These are phyloP conservation scores for Plagodis pulveraria DNA, from an alignment of 2,888 invertebrate species.

Conservation along the genomic window DNA sequence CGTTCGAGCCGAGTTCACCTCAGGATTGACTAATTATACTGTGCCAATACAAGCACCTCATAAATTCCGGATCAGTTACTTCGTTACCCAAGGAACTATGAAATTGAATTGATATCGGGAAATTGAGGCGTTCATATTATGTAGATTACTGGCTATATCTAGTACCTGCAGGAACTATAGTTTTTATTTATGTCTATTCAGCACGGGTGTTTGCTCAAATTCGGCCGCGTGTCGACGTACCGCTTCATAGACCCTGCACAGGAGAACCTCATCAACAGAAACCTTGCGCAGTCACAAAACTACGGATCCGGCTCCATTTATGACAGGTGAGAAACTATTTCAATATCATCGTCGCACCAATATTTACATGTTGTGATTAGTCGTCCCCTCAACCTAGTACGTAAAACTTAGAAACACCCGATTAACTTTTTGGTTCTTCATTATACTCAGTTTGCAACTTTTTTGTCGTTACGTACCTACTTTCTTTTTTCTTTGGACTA, in stretches of 20 bases:
- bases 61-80: constrained; percentile 12
- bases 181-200: constrained; percentile 54
- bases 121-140: constrained; percentile 14
- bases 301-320: constrained; percentile 91
- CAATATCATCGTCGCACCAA: constrained; percentile 11
- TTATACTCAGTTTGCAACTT: constrained; percentile 50
- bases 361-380: constrained; percentile 58
- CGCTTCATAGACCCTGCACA: constrained; percentile 93
- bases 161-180: not conserved
- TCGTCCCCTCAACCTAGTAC: constrained; percentile 45
- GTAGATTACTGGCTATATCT: not conserved
- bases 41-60: constrained; percentile 12
- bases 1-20: constrained; percentile 13
- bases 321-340: constrained; percentile 87
- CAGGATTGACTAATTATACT: constrained; percentile 14
- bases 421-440: constrained; percentile 38
- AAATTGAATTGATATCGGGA: constrained; percentile 17
- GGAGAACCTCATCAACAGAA: constrained; percentile 91
- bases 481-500: constrained; percentile 50
- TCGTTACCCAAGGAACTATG: constrained; percentile 3
- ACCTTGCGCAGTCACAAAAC: constrained; percentile 89
- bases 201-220: constrained; percentile 94
- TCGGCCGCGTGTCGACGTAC: constrained; percentile 94
- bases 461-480: constrained; percentile 43
- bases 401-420: constrained; percentile 41